A percentile compares a stretch with the other conserved stretches of the same genome.
Evolutionary conservation across 1,140 invertebrate genomes (phyloP).

Genomic region (Platyura marginata): DNA sequence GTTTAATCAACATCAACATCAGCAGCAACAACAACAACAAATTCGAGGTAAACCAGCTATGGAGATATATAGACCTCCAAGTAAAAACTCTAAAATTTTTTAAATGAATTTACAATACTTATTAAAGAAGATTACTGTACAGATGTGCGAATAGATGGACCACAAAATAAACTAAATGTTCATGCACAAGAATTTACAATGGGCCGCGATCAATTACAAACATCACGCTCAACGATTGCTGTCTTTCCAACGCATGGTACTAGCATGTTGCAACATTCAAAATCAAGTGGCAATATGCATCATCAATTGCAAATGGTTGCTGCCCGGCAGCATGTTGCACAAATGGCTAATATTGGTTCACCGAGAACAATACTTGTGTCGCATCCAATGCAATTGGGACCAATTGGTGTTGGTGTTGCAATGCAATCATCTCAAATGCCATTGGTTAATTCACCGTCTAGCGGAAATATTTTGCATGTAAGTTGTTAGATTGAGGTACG

Average conservation of each 20-base stretch:
- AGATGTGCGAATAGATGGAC: slow-evolving; percentile 7
- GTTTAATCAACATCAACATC: slow-evolving; percentile 12
- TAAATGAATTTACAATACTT: background rate
- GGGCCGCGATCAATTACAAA: slow-evolving; percentile 38
- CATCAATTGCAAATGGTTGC: slow-evolving; percentile 23
- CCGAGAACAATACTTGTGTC: slow-evolving; percentile 21
- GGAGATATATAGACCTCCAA: slow-evolving; percentile 74
- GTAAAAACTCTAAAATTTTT: slow-evolving; percentile 26
- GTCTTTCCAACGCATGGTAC: background rate
- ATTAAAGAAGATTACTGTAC: background rate
- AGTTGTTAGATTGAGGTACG: slow-evolving; percentile 19
- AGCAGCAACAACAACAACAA: slow-evolving; percentile 12
- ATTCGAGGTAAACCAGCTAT: slow-evolving; percentile 53
- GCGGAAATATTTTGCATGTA: slow-evolving; percentile 47
- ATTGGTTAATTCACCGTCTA: slow-evolving; percentile 39
- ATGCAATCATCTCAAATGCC: slow-evolving; percentile 20
- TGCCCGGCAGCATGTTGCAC: slow-evolving; percentile 10
- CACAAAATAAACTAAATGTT: slow-evolving; percentile 48
- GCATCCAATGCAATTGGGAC: slow-evolving; percentile 8
- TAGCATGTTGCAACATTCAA: slow-evolving; percentile 31
- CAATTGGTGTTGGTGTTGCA: slow-evolving; percentile 6
- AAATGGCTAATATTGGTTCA: slow-evolving; percentile 15
- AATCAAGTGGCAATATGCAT: slow-evolving; percentile 39
- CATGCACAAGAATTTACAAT: slow-evolving; percentile 74
- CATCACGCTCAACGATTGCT: slow-evolving; percentile 8